Percentiles rank a stretch among this genome's conserved stretches.
phyloP scores from a whole-genome alignment of 2,888 invertebrate genomes.

The Hypolimnas misippus region DNA sequence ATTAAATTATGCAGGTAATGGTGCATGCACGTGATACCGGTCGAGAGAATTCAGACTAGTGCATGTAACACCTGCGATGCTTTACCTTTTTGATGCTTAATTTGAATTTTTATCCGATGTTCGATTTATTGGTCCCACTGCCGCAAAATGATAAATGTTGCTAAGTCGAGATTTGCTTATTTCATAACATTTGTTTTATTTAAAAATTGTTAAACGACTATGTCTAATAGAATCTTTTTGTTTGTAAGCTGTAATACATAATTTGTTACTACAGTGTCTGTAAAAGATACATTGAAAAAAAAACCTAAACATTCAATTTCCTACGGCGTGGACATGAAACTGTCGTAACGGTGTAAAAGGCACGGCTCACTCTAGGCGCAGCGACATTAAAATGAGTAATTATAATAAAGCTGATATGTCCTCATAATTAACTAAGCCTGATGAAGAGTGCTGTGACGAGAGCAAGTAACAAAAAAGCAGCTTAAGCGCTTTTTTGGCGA shows the following conservation, averaged over 20 bases:
- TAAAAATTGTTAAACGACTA: not conserved
- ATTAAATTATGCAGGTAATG: constrained; percentile 83
- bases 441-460: constrained; percentile 80
- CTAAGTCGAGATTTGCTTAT: too few species aligned
- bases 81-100: constrained; percentile 21
- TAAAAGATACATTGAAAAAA: constrained; percentile 21
- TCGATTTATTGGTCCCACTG: not conserved
- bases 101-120: constrained; percentile 15
- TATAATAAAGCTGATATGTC: constrained; percentile 82
- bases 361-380: constrained; percentile 66
- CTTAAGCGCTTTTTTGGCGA: constrained; percentile 42
- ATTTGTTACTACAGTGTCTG: not conserved
- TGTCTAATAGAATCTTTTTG: not conserved
- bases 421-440: constrained; percentile 81
- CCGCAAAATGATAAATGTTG: not conserved
- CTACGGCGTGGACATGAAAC: constrained; percentile 38
- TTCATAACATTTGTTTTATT: not conserved
- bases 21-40: constrained; percentile 78
- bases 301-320: constrained; percentile 34
- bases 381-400: constrained; percentile 82
- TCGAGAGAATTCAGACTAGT: constrained; percentile 42
- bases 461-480: constrained; percentile 40
- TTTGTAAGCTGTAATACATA: not conserved
- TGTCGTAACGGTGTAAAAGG: constrained; percentile 51
- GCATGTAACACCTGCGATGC: constrained; percentile 44